Evolutionary conservation across 2,797 vertebrate genomes (phyloP).

Genomic region (Poecilia gillii): DNA sequence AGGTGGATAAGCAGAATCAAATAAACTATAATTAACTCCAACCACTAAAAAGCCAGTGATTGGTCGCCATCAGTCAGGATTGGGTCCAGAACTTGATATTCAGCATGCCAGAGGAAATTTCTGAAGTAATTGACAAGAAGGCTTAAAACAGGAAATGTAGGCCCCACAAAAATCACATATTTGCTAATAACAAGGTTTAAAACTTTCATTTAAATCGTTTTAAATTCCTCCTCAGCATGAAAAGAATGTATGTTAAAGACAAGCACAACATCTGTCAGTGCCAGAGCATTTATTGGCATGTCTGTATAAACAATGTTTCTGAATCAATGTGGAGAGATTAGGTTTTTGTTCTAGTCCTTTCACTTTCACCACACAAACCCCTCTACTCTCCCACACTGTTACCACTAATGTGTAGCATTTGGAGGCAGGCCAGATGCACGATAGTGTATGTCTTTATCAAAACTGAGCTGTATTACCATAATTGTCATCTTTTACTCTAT

Average conservation of each 20-base stretch:
- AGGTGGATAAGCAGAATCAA: neutral
- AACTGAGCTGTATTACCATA: slow-evolving; percentile 75
- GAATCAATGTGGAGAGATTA: slow-evolving; percentile 44
- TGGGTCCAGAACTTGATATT: neutral
- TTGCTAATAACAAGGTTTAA: neutral
- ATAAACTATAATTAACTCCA: neutral
- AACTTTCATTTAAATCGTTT: neutral
- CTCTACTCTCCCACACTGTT: slow-evolving; percentile 35
- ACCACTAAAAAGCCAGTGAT: neutral
- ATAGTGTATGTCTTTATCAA: slow-evolving; percentile 63
- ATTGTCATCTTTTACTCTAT: slow-evolving; percentile 79
- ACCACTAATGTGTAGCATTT: slow-evolving; percentile 40
- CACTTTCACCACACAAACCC: slow-evolving; percentile 6
- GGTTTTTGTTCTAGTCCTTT: slow-evolving; percentile 47
- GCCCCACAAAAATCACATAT: neutral
- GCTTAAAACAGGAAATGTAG: neutral
- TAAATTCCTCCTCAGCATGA: neutral
- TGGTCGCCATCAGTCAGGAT: neutral
- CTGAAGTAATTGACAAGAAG: neutral
- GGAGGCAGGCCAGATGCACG: slow-evolving; percentile 66
- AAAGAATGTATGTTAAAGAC: neutral
- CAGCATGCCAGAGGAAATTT: neutral
- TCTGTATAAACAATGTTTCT: neutral
- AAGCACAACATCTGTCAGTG: neutral
- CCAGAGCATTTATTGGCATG: neutral